These are phyloP conservation scores for Amblyjoppa fuscipennis DNA, from an alignment of 2,888 invertebrate genomes.

Conservation along the genomic window DNA sequence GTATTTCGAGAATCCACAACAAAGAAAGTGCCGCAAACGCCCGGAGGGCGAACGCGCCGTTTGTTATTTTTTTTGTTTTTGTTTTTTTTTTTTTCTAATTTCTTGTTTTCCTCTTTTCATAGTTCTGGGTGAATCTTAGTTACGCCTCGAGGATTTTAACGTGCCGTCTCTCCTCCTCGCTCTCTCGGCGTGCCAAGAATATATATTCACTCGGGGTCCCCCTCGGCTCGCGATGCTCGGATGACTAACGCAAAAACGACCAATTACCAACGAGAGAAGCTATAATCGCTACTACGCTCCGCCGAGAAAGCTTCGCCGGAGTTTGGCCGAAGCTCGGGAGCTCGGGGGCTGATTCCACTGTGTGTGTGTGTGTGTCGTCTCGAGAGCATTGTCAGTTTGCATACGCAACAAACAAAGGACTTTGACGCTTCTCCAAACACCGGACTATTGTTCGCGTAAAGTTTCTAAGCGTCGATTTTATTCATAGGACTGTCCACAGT, in stretches of 20 bases:
- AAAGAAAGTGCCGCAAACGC: slow-evolving; percentile 39
- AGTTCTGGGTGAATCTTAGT: slow-evolving; percentile 59
- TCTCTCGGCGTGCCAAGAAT: slow-evolving; percentile 65
- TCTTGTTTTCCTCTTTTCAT: slow-evolving; percentile 25
- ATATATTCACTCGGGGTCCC: slow-evolving; percentile 56
- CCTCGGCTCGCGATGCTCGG: slow-evolving; percentile 49
- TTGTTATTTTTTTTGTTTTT: not conserved
- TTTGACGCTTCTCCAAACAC: too few species aligned
- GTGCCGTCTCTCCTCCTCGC: slow-evolving; percentile 49
- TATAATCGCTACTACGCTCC: slow-evolving; percentile 66
- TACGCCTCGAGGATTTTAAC: slow-evolving; percentile 64
- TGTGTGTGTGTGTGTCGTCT: not conserved
- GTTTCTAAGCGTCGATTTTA: not conserved
- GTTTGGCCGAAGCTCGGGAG: not conserved
- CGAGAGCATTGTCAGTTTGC: not conserved
- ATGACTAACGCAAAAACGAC: slow-evolving; percentile 72
- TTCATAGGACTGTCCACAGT: not conserved
- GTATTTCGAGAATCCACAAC: slow-evolving; percentile 48
- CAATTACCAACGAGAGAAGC: slow-evolving; percentile 67
- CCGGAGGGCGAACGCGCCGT: slow-evolving; percentile 15
- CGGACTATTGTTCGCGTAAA: not conserved
- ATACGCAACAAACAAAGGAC: too few species aligned
- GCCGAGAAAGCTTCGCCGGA: slow-evolving; percentile 46
- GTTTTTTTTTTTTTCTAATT: slow-evolving; percentile 19
- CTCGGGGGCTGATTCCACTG: not conserved